Conservation (phyloP, 2,113 vertebrate species). For the Oophaga pumilio region DNA sequence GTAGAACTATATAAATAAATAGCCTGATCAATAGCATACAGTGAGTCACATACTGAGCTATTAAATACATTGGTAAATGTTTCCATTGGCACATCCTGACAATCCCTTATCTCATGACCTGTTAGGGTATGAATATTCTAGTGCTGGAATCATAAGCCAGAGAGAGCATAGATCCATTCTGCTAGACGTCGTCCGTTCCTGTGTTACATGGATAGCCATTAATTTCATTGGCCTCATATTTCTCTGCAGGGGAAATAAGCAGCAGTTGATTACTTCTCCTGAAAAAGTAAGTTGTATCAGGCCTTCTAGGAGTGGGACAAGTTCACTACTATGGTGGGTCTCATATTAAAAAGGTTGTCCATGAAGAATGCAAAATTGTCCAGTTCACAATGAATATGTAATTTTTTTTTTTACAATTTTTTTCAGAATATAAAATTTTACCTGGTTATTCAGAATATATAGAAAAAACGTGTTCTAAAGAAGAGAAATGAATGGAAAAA, state of each 20-base stretch:
- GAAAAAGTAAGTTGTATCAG: not conserved
- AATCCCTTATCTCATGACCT: too few species aligned
- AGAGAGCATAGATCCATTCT: too few species aligned
- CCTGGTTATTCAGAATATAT: not conserved
- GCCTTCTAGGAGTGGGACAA: not conserved
- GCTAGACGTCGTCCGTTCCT: too few species aligned
- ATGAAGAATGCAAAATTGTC: not conserved
- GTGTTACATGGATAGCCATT: too few species aligned
- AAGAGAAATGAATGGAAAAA: not conserved
- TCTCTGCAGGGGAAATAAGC: not conserved
- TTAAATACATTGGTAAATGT: too few species aligned
- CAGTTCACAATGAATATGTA: too few species aligned
- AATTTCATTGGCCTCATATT: too few species aligned
- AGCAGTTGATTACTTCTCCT: not conserved
- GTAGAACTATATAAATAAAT: not conserved
- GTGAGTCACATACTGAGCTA: too few species aligned
- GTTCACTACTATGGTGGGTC: not conserved
- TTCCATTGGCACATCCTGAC: too few species aligned
- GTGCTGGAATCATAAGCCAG: too few species aligned
- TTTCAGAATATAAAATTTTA: not conserved
- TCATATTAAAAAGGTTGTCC: not conserved
- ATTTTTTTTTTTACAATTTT: not conserved
- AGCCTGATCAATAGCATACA: not conserved
- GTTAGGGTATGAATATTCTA: too few species aligned
- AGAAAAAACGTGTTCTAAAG: not conserved